Conservation (phyloP, 2,113 vertebrate species). For the Chionomys nivalis region DNA sequence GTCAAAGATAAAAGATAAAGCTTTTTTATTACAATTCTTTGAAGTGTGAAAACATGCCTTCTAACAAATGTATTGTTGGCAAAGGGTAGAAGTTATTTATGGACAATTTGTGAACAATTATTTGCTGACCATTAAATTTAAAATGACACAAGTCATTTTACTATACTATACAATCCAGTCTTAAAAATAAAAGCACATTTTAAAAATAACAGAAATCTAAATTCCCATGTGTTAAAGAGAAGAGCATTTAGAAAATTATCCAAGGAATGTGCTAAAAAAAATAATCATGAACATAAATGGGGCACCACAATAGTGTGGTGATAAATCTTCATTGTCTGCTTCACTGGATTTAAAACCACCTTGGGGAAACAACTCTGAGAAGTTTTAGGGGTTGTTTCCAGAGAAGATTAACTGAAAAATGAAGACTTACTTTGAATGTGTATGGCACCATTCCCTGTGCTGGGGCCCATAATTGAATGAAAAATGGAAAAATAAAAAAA, state of each 20-base stretch:
- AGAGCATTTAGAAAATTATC: background rate
- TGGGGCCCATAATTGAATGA: background rate
- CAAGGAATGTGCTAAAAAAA: background rate
- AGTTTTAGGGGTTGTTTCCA: background rate
- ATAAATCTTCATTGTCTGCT: background rate
- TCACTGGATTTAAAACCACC: background rate
- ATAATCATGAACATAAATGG: background rate
- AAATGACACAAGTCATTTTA: background rate
- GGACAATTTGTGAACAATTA: background rate
- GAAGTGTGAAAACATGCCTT: background rate
- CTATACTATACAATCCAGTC: too few relatives aligned
- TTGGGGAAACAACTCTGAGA: background rate
- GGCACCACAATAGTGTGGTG: background rate
- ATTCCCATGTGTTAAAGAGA: background rate
- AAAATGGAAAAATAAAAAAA: background rate
- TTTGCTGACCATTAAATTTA: background rate
- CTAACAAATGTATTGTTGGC: background rate
- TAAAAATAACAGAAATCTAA: background rate
- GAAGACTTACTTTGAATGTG: background rate
- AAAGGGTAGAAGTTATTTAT: background rate
- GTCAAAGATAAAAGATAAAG: background rate
- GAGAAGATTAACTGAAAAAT: background rate
- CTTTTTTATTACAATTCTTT: background rate
- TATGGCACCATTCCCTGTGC: background rate
- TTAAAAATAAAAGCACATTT: background rate